These are phyloP conservation scores for Aspidiotus rigidus DNA, from an alignment of 2,888 invertebrate genomes.

Conservation along the genomic window DNA sequence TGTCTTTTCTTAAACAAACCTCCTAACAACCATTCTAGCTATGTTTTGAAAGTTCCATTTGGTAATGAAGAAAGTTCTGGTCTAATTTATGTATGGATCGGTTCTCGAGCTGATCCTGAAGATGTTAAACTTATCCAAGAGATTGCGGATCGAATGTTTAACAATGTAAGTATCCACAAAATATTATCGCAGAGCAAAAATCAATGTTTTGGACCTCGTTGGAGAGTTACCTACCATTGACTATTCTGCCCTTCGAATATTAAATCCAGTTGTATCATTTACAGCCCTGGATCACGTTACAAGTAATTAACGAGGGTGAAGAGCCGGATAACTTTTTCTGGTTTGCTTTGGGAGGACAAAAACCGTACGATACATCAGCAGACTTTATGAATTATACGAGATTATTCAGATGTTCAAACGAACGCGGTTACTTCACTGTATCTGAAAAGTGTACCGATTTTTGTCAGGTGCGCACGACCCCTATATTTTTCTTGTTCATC, in stretches of 20 bases:
- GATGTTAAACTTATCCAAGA: conserved; percentile 79
- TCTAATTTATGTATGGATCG: conserved; percentile 94
- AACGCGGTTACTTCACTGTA: conserved; percentile 97
- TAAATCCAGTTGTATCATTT: conserved; percentile 13
- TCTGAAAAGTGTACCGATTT: conserved; percentile 98
- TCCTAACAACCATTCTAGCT: conserved; percentile 49
- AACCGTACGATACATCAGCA: conserved; percentile 78
- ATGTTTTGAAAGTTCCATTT: conserved; percentile 85
- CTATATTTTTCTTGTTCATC: background rate
- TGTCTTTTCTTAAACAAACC: conserved; percentile 18
- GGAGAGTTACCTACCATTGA: too few relatives aligned
- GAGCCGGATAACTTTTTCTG: conserved; percentile 99
- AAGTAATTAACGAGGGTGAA: conserved; percentile 83
- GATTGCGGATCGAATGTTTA: conserved; percentile 87
- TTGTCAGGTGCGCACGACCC: conserved; percentile 62
- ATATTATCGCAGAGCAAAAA: too few relatives aligned
- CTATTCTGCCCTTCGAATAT: background rate
- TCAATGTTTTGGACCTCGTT: too few relatives aligned
- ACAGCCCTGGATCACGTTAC: conserved; percentile 49
- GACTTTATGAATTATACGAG: conserved; percentile 87
- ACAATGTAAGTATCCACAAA: conserved; percentile 54
- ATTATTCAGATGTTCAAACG: conserved; percentile 96
- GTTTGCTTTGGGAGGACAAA: conserved; percentile 87
- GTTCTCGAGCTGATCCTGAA: conserved; percentile 71
- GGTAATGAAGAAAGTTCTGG: conserved; percentile 63